Percentiles rank a stretch among this genome's conserved stretches.
Evolutionary conservation across 2,888 invertebrate species (phyloP).

Genomic region (Stenurella melanura): DNA sequence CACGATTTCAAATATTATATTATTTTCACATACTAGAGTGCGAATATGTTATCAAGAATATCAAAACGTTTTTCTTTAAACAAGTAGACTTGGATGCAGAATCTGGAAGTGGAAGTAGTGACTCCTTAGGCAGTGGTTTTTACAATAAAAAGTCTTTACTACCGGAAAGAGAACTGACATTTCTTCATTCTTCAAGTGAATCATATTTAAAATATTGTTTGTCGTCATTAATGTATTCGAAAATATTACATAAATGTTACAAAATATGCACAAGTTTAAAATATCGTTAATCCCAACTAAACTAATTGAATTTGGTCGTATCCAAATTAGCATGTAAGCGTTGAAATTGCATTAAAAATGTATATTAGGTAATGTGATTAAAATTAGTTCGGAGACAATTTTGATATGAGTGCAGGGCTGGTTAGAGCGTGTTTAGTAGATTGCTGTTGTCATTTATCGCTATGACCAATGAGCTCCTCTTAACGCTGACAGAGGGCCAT

Average conservation of each 20-base stretch:
- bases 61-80: too few species aligned
- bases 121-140: too few species aligned
- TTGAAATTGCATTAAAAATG: slow-evolving; percentile 24
- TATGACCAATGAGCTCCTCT: slow-evolving; percentile 67
- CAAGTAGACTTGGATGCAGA: too few species aligned
- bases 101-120: too few species aligned
- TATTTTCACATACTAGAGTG: too few species aligned
- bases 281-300: neutral
- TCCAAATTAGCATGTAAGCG: neutral
- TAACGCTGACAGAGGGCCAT: slow-evolving; percentile 66
- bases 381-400: slow-evolving; percentile 36
- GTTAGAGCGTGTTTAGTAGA: slow-evolving; percentile 36
- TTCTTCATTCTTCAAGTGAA: too few species aligned
- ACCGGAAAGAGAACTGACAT: too few species aligned
- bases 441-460: slow-evolving; percentile 64
- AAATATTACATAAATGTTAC: neutral
- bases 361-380: slow-evolving; percentile 26
- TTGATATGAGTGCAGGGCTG: slow-evolving; percentile 31
- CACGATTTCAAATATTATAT: too few species aligned
- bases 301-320: neutral
- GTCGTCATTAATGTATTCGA: neutral
- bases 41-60: too few species aligned
- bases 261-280: neutral
- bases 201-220: too few species aligned
- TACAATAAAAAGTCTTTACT: too few species aligned